Percentiles rank a stretch among this genome's conserved stretches.
These are phyloP conservation scores for Seriola quinqueradiata DNA, from an alignment of 2,113 vertebrate species.

Conservation along the genomic window DNA sequence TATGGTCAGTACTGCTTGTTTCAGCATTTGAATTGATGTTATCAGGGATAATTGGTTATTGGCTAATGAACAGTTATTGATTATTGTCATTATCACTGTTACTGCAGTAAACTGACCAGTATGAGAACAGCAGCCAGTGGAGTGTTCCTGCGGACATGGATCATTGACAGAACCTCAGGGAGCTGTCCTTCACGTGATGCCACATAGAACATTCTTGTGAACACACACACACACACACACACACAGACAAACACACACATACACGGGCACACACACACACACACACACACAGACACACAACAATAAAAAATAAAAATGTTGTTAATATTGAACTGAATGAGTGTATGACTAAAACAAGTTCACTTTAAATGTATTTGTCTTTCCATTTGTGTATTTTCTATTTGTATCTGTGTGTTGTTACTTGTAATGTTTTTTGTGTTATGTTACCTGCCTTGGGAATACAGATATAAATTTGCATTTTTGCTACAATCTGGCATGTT, in stretches of 20 bases:
- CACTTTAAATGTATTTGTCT: background rate
- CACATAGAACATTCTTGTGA: conserved; percentile 93
- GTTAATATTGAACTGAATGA: background rate
- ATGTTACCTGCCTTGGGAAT: too few relatives aligned
- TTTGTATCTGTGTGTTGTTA: too few relatives aligned
- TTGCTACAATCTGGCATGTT: too few relatives aligned
- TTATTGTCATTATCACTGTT: background rate
- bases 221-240: conserved; percentile 48
- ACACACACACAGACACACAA: conserved; percentile 1
- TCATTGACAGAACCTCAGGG: conserved; percentile 97
- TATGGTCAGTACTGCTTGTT: too few relatives aligned
- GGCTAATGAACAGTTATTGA: background rate
- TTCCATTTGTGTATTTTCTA: too few relatives aligned
- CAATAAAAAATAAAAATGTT: background rate
- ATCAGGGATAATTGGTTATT: background rate
- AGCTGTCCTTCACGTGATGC: conserved; percentile 98
- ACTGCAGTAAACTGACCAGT: conserved; percentile 87
- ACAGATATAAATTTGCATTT: too few relatives aligned
- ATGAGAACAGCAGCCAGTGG: conserved; percentile 95
- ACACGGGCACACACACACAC: conserved; percentile 22
- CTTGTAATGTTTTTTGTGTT: too few relatives aligned
- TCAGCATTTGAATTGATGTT: background rate
- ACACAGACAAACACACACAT: conserved; percentile 33
- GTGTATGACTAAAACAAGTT: background rate
- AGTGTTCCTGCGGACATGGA: conserved; percentile 95